These are phyloP conservation scores for Sclerurus mexicanus DNA, from an alignment of 2,113 vertebrate genomes.

Conservation along the genomic window DNA sequence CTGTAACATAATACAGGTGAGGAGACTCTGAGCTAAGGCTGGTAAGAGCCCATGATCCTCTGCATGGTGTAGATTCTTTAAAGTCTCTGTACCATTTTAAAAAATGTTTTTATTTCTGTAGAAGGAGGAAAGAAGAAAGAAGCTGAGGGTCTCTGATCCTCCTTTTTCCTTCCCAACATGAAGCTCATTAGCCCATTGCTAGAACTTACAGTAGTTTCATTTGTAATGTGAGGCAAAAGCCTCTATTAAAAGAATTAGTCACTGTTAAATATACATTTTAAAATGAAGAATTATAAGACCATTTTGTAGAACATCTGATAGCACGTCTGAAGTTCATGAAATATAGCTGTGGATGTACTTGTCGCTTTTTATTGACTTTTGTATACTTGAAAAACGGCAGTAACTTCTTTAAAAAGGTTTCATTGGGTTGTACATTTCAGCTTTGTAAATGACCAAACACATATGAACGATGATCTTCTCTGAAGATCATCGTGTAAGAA, in stretches of 20 bases:
- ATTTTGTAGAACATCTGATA: not conserved
- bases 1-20: accelerated
- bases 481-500: not conserved
- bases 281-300: not conserved
- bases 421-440: not conserved
- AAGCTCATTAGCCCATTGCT: not conserved
- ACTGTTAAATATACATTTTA: not conserved
- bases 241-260: not conserved
- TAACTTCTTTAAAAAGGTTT: not conserved
- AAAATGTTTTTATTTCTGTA: not conserved
- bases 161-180: not conserved
- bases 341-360: not conserved
- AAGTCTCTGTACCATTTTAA: not conserved
- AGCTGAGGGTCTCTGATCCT: not conserved
- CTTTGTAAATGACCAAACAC: not conserved
- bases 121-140: not conserved
- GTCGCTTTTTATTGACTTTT: not conserved
- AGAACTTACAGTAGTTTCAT: not conserved
- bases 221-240: not conserved
- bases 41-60: not conserved
- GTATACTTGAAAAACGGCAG: not conserved
- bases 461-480: not conserved
- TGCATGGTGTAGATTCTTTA: not conserved
- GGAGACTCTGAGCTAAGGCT: not conserved
- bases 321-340: not conserved